Percentiles rank a stretch among this genome's conserved stretches.
These are phyloP conservation scores for Uropetala carovei DNA, from an alignment of 2,888 invertebrate genomes.

Conservation along the genomic window DNA sequence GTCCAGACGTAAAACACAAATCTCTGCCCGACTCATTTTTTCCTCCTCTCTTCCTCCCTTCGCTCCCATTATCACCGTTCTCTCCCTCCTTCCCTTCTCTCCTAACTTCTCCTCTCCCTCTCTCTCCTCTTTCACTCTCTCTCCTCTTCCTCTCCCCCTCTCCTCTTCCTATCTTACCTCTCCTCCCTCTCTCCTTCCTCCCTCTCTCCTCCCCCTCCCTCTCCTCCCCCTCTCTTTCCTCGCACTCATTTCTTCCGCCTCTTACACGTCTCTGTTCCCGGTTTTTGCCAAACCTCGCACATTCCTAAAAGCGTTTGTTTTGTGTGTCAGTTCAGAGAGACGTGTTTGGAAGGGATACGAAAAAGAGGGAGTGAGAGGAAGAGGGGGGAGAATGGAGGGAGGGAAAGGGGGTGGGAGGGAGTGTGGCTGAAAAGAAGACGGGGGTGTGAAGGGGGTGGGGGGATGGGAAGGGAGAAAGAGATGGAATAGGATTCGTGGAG, in stretches of 20 bases:
- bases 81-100: background rate
- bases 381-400: no score
- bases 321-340: constrained; percentile 47
- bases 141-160: background rate
- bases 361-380: background rate
- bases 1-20: constrained; percentile 34
- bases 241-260: background rate
- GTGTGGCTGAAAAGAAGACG: background rate
- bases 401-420: no score
- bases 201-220: background rate
- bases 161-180: background rate
- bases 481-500: no score
- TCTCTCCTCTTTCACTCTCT: background rate
- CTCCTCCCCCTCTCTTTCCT: background rate
- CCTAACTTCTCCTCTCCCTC: background rate
- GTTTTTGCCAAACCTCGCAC: constrained; percentile 48
- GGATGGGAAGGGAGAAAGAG: background rate
- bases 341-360: constrained; percentile 55
- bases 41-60: background rate
- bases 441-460: background rate
- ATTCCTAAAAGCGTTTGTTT: constrained; percentile 50
- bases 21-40: constrained; percentile 22
- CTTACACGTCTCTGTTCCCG: background rate
- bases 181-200: background rate
- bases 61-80: background rate